Evolutionary conservation across 2,113 vertebrate species (phyloP), one percentile per base, ranked within the genome.

Genomic region (Ovis aries): DNA sequence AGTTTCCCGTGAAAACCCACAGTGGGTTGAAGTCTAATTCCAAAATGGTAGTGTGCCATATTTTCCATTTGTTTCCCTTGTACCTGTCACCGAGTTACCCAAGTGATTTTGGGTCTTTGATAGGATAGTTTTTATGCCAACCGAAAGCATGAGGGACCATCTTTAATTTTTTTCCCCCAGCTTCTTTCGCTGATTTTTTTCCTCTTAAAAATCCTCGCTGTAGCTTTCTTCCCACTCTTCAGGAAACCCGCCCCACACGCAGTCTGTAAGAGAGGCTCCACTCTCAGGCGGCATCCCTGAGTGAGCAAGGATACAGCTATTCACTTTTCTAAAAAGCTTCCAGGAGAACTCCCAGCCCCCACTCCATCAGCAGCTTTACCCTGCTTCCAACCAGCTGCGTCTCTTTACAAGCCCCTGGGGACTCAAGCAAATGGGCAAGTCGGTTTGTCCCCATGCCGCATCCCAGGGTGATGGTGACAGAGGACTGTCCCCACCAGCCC

Each of bases 321-420:
- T 67, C 15, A 2, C 55, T 87, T 59, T 74, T 17, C 85, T 92
- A 5, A 83, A 84, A 52, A 77, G 71, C 88, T 82, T 6, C 0
- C 0, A 50, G 60, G 52, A 86, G 85, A 64, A 11, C 16, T 74
- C 29, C 53, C 12, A 0, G 67, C 17, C 62, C 71, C n/a, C 33
- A 8, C 27, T 85, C 74, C 97, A 83, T 43, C 93, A 31, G 33
- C 25, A 43, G 82, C 27, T 55, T 31, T 91, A 48, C 85, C 94
- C 93, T 40, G 85, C 59, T 52, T 88, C 45, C 5, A 0, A 23
- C 91, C 95, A 97, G 83, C 91, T 96, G 96, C 86, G 78, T 81
- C 81, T 91, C 80, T 90, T 62, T 55, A 87, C 33, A 43, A 67
- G 82, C 33, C 84, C 64, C 94, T 40, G 33, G 90, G 91, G 95